phyloP scores from a whole-genome alignment of 2,797 vertebrate species.

The Hypotaenidia philippensis region DNA sequence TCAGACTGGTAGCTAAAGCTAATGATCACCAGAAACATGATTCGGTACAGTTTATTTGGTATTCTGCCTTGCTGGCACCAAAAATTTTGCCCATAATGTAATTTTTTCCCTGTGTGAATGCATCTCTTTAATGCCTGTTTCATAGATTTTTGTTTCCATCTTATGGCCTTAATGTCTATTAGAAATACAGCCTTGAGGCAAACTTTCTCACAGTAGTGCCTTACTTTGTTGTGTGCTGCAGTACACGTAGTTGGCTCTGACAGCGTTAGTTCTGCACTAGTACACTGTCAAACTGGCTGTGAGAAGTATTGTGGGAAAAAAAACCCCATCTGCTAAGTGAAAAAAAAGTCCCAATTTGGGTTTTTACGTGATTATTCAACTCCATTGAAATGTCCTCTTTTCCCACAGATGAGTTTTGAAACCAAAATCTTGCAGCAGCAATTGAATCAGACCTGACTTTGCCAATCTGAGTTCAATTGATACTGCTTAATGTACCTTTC shows the following conservation, averaged over 20 bases:
- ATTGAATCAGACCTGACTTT: neutral
- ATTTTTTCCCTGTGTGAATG: neutral
- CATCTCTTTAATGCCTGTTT: slow-evolving; percentile 6
- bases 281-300: slow-evolving; percentile 39
- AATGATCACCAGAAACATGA: neutral
- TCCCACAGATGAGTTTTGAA: neutral
- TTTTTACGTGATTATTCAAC: neutral
- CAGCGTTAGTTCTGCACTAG: slow-evolving; percentile 54
- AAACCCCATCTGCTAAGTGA: neutral
- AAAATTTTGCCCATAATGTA: neutral
- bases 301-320: neutral
- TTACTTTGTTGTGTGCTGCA: slow-evolving; percentile 44
- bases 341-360: slow-evolving; percentile 4
- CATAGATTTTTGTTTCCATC: slow-evolving; percentile 50
- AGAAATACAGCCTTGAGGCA: slow-evolving; percentile 60
- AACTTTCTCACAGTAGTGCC: slow-evolving; percentile 50
- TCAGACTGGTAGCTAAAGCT: neutral
- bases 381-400: neutral
- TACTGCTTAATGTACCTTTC: neutral
- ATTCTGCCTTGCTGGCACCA: neutral
- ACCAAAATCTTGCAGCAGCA: neutral
- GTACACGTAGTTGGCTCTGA: slow-evolving; percentile 33
- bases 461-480: neutral
- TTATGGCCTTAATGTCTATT: slow-evolving; percentile 42
- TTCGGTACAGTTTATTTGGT: neutral